Percentiles rank a stretch among this genome's conserved stretches.
Evolutionary conservation across 2,888 invertebrate genomes (phyloP).

Genomic region (Drosophila mimica): DNA sequence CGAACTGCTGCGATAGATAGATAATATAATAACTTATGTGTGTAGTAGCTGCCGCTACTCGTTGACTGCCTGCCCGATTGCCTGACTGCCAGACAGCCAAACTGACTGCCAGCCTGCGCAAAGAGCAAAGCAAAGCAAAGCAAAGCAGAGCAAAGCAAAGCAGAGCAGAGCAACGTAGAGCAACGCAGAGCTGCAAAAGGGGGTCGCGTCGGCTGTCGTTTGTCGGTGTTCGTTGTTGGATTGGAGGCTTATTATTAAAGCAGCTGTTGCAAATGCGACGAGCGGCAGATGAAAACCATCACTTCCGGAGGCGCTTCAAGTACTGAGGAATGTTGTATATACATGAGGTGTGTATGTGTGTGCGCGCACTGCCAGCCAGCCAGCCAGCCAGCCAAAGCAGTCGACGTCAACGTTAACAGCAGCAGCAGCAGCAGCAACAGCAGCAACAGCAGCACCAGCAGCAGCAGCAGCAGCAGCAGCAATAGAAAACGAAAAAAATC

Average conservation of each 20-base stretch:
- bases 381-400: conserved; percentile 25
- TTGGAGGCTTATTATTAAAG: conserved; percentile 52
- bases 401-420: conserved; percentile 38
- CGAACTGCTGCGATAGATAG: conserved; percentile 30
- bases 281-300: conserved; percentile 83
- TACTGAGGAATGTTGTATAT: conserved; percentile 83
- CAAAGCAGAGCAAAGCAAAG: conserved; percentile 1
- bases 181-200: not conserved
- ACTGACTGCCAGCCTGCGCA: conserved; percentile 22
- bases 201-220: conserved; percentile 1
- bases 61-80: conserved; percentile 8
- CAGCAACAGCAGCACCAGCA: conserved; percentile 27
- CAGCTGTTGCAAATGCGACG: conserved; percentile 70
- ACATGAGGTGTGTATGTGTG: conserved; percentile 53
- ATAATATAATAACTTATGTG: conserved; percentile 9
- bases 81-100: not conserved
- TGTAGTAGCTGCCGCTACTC: conserved; percentile 23
- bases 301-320: conserved; percentile 85
- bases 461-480: conserved; percentile 28
- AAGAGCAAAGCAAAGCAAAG: conserved; percentile 3
- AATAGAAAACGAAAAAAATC: conserved; percentile 44
- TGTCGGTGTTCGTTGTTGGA: conserved; percentile 10
- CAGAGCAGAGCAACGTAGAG: not conserved
- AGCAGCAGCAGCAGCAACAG: conserved; percentile 6
- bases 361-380: conserved; percentile 45